These are phyloP conservation scores for Sminthurinus aureus DNA, from an alignment of 2,888 invertebrate genomes.

Conservation along the genomic window DNA sequence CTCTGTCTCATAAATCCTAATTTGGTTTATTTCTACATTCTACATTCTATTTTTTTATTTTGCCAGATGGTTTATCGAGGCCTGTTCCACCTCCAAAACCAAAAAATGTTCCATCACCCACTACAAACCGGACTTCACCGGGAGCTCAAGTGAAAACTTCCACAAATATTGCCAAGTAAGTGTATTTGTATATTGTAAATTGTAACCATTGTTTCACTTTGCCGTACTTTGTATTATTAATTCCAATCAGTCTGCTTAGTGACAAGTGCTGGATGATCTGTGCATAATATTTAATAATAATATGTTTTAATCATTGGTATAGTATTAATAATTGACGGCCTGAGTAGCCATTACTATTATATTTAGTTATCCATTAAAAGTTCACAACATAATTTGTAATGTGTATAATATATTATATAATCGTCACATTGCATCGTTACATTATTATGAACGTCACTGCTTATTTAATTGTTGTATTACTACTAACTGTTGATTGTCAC, in stretches of 20 bases:
- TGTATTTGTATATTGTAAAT: not conserved
- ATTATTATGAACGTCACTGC: no score
- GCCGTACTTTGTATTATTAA: not conserved
- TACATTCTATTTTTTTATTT: not conserved
- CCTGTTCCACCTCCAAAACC: constrained; percentile 39
- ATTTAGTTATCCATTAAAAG: no score
- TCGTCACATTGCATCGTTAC: no score
- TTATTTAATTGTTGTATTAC: no score
- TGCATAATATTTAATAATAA: no score
- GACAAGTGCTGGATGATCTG: no score
- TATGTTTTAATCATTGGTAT: no score
- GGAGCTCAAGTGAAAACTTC: constrained; percentile 22
- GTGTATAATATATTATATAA: no score
- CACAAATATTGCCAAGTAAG: not conserved
- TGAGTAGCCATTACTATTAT: no score
- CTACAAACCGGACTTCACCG: not conserved
- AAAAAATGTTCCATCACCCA: constrained; percentile 20
- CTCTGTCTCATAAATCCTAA: constrained; percentile 24
- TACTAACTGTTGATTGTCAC: no score
- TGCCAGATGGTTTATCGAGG: not conserved
- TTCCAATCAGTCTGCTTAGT: not conserved
- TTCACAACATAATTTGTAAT: no score
- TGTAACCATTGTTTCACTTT: not conserved
- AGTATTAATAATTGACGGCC: no score
- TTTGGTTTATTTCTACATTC: constrained; percentile 22